Percentiles rank a stretch among this genome's conserved stretches.
phyloP scores from a whole-genome alignment of 2,797 vertebrate species.

The Amazonetta brasiliensis region DNA sequence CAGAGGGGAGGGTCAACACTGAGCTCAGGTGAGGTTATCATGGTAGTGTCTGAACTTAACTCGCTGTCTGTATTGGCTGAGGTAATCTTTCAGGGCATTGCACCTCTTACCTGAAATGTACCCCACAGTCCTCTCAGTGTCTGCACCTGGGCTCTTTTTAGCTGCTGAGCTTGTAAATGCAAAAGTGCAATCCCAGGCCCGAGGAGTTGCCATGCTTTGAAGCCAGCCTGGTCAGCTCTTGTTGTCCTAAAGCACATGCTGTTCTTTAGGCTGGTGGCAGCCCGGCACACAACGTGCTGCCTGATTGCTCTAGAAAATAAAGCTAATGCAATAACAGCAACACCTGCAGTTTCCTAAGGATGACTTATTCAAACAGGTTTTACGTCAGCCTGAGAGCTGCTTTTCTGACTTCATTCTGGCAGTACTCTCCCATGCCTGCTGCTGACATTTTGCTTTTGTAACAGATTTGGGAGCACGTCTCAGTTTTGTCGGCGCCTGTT shows the following conservation, averaged over 20 bases:
- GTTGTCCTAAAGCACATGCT: not conserved
- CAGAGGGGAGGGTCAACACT: not conserved
- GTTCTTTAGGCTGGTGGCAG: not conserved
- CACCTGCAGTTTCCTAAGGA: not conserved
- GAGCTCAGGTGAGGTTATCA: not conserved
- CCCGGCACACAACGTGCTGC: not conserved
- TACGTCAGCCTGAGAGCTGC: not conserved
- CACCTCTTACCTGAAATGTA: not conserved
- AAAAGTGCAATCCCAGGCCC: not conserved
- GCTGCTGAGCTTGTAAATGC: not conserved
- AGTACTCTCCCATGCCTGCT: not conserved
- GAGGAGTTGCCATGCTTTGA: not conserved
- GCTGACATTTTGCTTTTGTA: not conserved
- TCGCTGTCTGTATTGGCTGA: not conserved
- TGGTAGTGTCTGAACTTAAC: not conserved
- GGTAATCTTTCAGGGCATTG: not conserved
- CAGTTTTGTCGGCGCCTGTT: not conserved
- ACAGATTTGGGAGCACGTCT: not conserved
- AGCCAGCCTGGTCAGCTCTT: not conserved
- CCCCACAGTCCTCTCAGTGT: accelerated
- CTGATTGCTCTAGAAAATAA: not conserved
- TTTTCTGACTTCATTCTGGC: not conserved
- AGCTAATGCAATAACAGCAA: not conserved
- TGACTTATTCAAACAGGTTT: not conserved
- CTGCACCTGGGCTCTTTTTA: not conserved